A percentile compares a stretch with the other conserved stretches of the same genome.
Conservation (phyloP, 2,797 vertebrate genomes). For the Halcyon leucocephala region DNA sequence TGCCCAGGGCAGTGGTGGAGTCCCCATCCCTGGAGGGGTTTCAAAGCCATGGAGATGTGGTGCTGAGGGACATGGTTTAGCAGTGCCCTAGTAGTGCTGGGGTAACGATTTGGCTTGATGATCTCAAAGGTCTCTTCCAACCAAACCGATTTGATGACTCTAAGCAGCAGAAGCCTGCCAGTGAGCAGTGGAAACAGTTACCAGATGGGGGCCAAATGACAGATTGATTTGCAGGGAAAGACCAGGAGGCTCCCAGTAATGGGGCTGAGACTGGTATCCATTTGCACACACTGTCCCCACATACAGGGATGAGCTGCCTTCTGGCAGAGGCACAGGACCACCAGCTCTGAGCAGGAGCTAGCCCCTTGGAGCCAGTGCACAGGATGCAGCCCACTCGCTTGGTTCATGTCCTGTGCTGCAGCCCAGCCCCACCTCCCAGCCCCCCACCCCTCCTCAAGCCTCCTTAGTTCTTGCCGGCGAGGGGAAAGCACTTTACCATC, state of each 20-base stretch:
- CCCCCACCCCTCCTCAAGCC: not conserved
- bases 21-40: too few species aligned
- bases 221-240: not conserved
- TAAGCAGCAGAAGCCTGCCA: not conserved
- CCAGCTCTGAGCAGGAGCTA: rapidly evolving
- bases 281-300: not conserved
- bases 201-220: not conserved
- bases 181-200: not conserved
- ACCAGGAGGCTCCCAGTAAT: rapidly evolving
- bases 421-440: not conserved
- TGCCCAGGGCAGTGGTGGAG: too few species aligned
- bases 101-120: not conserved
- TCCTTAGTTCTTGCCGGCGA: not conserved
- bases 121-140: not conserved
- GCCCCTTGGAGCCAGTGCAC: rapidly evolving
- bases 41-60: too few species aligned
- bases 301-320: rapidly evolving
- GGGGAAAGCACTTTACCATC: constrained; percentile 26
- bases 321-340: not conserved
- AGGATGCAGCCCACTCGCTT: rapidly evolving
- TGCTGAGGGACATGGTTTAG: too few species aligned
- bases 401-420: not conserved
- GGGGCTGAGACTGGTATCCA: not conserved
- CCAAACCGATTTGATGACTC: not conserved
- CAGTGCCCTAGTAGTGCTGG: too few species aligned